Percentiles rank a stretch among this genome's conserved stretches.
phyloP scores from a whole-genome alignment of 2,888 invertebrate genomes.

The Ophion obscuratus region DNA sequence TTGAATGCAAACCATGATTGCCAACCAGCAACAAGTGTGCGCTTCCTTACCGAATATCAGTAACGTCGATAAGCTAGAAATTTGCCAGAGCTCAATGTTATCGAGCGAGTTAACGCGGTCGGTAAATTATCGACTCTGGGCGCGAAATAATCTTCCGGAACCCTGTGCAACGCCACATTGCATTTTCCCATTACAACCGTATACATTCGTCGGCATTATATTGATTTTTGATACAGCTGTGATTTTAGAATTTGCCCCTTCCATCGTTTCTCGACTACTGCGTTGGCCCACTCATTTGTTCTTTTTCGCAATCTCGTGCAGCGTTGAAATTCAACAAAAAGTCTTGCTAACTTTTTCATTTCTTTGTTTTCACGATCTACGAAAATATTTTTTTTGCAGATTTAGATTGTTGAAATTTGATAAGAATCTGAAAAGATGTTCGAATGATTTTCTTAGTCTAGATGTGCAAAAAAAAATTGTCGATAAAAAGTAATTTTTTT shows the following conservation, averaged over 20 bases:
- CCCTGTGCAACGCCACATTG: constrained; percentile 18
- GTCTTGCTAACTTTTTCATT: background rate
- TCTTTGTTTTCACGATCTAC: background rate
- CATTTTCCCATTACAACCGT: constrained; percentile 41
- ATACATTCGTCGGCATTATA: constrained; percentile 46
- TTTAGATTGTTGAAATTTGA: no score
- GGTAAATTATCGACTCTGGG: constrained; percentile 39
- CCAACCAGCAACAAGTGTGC: background rate
- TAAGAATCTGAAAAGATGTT: no score
- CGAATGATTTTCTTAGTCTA: no score
- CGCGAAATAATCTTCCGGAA: background rate
- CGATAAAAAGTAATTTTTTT: background rate
- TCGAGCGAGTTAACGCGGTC: background rate
- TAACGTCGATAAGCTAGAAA: constrained; percentile 9
- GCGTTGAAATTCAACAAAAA: background rate
- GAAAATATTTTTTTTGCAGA: no score
- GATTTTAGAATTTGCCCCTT: constrained; percentile 54
- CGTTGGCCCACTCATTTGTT: constrained; percentile 7
- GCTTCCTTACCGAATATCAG: background rate
- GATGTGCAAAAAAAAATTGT: no score
- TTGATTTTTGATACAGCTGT: constrained; percentile 62
- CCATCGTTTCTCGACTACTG: constrained; percentile 15
- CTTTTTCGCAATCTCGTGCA: background rate
- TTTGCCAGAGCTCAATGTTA: background rate
- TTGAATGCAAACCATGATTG: no score